phyloP scores from a whole-genome alignment of 1,140 invertebrate genomes.

The Tetragonula clypearis region DNA sequence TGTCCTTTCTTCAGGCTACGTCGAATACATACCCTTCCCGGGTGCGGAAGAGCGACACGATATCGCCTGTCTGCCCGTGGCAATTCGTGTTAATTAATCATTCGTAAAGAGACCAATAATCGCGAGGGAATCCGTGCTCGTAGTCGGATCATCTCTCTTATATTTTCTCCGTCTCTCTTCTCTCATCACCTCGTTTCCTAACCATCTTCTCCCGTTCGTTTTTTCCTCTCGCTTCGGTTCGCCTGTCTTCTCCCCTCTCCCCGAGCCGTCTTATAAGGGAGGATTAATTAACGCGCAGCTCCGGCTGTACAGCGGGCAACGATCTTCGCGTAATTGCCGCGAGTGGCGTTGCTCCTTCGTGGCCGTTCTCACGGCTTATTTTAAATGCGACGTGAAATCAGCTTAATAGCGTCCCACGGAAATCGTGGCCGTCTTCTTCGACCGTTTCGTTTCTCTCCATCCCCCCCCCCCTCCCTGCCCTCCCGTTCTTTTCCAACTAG shows the following conservation, averaged over 20 bases:
- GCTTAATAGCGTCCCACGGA: slow-evolving; percentile 64
- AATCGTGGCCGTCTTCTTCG: slow-evolving; percentile 36
- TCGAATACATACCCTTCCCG: background rate
- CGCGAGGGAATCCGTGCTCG: slow-evolving; percentile 51
- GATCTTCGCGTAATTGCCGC: slow-evolving; percentile 61
- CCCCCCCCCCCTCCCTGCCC: too few species aligned
- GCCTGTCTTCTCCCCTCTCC: slow-evolving; percentile 8
- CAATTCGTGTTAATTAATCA: slow-evolving; percentile 63
- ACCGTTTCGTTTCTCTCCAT: background rate
- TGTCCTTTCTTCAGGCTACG: background rate
- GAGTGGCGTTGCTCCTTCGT: slow-evolving; percentile 51
- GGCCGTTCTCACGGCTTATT: slow-evolving; percentile 67
- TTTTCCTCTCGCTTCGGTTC: background rate
- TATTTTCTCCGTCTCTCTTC: slow-evolving; percentile 6
- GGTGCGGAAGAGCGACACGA: background rate
- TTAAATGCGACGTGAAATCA: slow-evolving; percentile 75
- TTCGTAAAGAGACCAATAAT: slow-evolving; percentile 58
- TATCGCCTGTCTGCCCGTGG: background rate
- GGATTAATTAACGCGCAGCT: slow-evolving; percentile 61
- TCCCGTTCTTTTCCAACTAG: slow-evolving; percentile 12
- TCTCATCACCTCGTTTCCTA: background rate
- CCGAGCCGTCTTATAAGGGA: slow-evolving; percentile 14
- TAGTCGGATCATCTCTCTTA: slow-evolving; percentile 56
- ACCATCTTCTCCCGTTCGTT: background rate
- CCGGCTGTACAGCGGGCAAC: slow-evolving; percentile 15